phyloP scores from a whole-genome alignment of 2,888 invertebrate genomes.

The Enchytraeus crypticus region DNA sequence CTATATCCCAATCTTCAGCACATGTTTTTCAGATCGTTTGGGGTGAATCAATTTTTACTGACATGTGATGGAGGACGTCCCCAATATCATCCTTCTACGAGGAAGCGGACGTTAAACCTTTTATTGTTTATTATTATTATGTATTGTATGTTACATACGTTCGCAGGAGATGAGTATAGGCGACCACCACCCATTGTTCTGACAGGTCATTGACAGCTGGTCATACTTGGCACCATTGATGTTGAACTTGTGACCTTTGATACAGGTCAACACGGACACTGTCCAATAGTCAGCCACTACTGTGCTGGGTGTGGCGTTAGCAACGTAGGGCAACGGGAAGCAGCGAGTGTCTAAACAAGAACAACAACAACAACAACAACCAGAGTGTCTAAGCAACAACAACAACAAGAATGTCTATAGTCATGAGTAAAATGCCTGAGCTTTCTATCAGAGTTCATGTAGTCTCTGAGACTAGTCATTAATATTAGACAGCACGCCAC shows the following conservation, averaged over 20 bases:
- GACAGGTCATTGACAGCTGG: conserved; percentile 19
- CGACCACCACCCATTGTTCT: conserved; percentile 19
- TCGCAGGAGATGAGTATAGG: conserved; percentile 23
- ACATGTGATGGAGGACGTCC: too few relatives aligned
- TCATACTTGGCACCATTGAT: neutral
- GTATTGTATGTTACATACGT: too few relatives aligned
- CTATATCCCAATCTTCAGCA: too few relatives aligned
- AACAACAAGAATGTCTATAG: neutral
- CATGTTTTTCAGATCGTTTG: too few relatives aligned
- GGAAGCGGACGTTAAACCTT: too few relatives aligned
- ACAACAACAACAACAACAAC: too few relatives aligned
- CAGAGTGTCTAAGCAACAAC: neutral
- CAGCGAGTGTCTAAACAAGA: conserved; percentile 20
- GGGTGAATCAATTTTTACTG: too few relatives aligned
- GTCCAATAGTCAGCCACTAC: conserved; percentile 16
- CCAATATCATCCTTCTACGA: too few relatives aligned
- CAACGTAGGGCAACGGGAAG: conserved; percentile 26
- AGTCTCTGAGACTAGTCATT: too few relatives aligned
- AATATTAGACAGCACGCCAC: too few relatives aligned
- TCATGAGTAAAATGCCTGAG: neutral
- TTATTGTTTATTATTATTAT: too few relatives aligned
- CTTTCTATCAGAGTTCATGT: too few relatives aligned
- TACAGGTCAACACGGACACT: conserved; percentile 20
- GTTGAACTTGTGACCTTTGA: conserved; percentile 19
- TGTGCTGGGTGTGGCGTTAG: conserved; percentile 23